These are phyloP conservation scores for Meandrina meandrites DNA, from an alignment of 92 coral and sea anemone genomes.

Conservation along the genomic window DNA sequence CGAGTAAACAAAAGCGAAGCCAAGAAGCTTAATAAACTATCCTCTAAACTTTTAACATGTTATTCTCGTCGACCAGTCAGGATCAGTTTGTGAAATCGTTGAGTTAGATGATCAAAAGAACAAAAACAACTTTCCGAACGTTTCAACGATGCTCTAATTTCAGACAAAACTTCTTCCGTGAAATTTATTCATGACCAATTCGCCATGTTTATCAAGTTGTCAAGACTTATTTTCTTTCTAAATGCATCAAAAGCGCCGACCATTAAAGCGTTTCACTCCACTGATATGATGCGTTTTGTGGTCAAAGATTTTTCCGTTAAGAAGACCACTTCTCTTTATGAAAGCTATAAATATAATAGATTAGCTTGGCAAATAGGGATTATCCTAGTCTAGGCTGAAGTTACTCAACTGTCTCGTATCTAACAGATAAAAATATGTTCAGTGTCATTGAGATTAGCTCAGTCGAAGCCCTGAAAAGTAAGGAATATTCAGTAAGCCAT, in stretches of 20 bases:
- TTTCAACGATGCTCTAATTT: background rate
- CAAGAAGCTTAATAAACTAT: background rate
- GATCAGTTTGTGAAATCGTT: background rate
- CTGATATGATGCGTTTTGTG: slow-evolving; percentile 10
- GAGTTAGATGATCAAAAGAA: background rate
- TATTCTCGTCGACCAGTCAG: background rate
- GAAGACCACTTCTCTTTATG: background rate
- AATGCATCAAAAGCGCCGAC: slow-evolving; percentile 27
- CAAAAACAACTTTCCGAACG: background rate
- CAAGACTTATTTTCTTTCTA: slow-evolving; percentile 17
- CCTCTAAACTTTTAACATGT: background rate
- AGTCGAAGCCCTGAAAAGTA: background rate
- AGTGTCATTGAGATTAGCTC: background rate
- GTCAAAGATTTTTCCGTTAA: background rate
- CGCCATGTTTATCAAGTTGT: background rate
- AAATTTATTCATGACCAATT: background rate
- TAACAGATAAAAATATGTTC: background rate
- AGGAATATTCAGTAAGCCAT: background rate
- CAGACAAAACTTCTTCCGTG: slow-evolving; percentile 3
- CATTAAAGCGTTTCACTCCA: background rate
- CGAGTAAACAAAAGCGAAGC: background rate
- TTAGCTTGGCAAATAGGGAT: background rate
- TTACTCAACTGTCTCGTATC: background rate
- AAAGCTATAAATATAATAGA: background rate
- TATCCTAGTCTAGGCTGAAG: background rate